Evolutionary conservation across 92 coral and sea anemone genomes (phyloP), one percentile per base, ranked within the genome.

Genomic region (Porites cylindrica): DNA sequence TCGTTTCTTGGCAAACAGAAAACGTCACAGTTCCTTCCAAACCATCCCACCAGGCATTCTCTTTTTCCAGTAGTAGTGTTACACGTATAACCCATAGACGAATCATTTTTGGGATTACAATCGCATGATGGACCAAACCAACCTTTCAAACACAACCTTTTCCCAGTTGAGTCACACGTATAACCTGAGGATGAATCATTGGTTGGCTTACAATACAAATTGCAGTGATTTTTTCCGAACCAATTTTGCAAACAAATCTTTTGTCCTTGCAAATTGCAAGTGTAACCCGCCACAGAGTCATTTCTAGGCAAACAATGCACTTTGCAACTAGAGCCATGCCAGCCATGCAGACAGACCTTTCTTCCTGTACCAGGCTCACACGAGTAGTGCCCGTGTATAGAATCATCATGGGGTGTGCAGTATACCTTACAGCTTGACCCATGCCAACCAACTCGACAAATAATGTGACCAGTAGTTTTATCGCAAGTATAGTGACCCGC

Each of bases 41-140:
- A 91, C 98, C 98, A 96, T 10, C 92, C 93, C 6, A 51, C n/a
- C 7, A 87, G 86, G 53, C 98, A 96, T 1, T 79, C 51, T 61
- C 84, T 85, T 66, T 14, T 73, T 1, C 99, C 98, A 14, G 94
- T 93, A 8, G 94, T 91, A n/a, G 63, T 54, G 60, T 96, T 88
- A 76, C 98, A 96, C 1, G 11, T 70, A 79, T 76, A 94, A 3
- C 92, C 93, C 8, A 87, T 90, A 6, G 68, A 72, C 11, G 98
- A 62, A 78, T 94, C 96, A 82, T 94, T 94, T 56, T 85, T 85
- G 23, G 94, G 91, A 12, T 53, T 77, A 68, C 98, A 96, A 75
- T 94, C 91, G 80, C 98, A 96, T 38, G 90, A 89, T 51, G 86
- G 94, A 32, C 99, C 99, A 63, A 26, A 68, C 99, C 98, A 96